A percentile compares a stretch with the other conserved stretches of the same genome.
phyloP scores from a whole-genome alignment of 2,888 invertebrate genomes.

The Pyrocoelia pectoralis region DNA sequence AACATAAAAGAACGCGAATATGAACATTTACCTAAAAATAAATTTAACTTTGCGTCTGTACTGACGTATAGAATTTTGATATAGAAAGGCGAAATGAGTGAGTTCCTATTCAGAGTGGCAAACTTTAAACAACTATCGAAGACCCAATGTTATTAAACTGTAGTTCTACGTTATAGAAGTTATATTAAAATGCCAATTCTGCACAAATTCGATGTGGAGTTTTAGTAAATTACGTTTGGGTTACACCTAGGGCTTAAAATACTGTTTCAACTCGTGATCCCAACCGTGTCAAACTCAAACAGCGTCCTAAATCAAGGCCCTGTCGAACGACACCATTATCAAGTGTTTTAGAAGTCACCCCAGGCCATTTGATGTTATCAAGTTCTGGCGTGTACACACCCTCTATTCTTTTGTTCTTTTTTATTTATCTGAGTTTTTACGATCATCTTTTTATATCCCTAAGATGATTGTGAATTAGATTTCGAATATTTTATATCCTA shows the following conservation, averaged over 20 bases:
- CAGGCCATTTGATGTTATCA: constrained; percentile 52
- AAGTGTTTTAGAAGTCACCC: constrained; percentile 48
- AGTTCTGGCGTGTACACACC: constrained; percentile 51
- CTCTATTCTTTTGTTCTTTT: constrained; percentile 47
- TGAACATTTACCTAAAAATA: too few relatives aligned
- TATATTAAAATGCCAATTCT: too few relatives aligned
- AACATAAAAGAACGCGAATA: too few relatives aligned
- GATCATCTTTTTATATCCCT: constrained; percentile 46
- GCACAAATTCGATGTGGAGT: not conserved
- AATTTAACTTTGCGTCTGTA: too few relatives aligned
- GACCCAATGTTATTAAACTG: too few relatives aligned
- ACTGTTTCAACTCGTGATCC: constrained; percentile 26
- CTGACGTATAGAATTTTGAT: too few relatives aligned
- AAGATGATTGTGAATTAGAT: constrained; percentile 49
- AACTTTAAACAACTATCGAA: too few relatives aligned
- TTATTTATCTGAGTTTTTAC: constrained; percentile 48
- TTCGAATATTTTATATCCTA: constrained; percentile 36
- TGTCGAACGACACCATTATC: constrained; percentile 54
- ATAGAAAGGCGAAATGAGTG: too few relatives aligned
- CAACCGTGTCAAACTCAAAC: constrained; percentile 40
- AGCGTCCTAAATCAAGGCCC: constrained; percentile 50
- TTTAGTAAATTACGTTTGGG: constrained; percentile 23
- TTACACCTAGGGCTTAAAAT: constrained; percentile 29
- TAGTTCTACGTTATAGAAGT: too few relatives aligned
- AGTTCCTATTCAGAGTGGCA: too few relatives aligned